These are phyloP conservation scores for Venturia canescens DNA, from an alignment of 1,140 invertebrate species.

Conservation along the genomic window DNA sequence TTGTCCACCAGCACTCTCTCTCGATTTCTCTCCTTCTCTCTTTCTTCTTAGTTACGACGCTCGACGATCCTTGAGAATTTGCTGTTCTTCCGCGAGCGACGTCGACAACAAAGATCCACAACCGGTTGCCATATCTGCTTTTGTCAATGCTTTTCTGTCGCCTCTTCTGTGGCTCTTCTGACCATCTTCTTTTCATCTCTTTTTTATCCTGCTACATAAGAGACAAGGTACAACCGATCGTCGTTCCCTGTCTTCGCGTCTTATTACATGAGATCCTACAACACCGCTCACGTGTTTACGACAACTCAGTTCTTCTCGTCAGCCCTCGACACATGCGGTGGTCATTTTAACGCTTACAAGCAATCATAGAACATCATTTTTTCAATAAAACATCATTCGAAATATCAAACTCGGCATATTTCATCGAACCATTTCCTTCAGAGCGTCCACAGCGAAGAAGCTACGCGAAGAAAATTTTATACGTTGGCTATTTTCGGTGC, in stretches of 20 bases:
- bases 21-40: background rate
- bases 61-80: constrained; percentile 23
- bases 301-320: background rate
- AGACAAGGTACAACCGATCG: background rate
- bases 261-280: background rate
- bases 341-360: background rate
- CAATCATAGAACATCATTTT: background rate
- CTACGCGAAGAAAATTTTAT: too few relatives aligned
- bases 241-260: background rate
- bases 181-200: background rate
- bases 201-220: background rate
- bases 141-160: constrained; percentile 9
- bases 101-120: constrained; percentile 23
- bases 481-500: too few relatives aligned
- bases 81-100: constrained; percentile 18
- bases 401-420: too few relatives aligned
- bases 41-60: background rate
- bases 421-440: too few relatives aligned
- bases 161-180: background rate
- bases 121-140: constrained; percentile 35
- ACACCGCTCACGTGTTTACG: background rate
- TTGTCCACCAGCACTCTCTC: constrained; percentile 16
- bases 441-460: too few relatives aligned
- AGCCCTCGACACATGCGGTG: background rate
- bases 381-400: background rate